Evolutionary conservation across 2,888 invertebrate genomes (phyloP).

Genomic region (Stictocephala bisonia): DNA sequence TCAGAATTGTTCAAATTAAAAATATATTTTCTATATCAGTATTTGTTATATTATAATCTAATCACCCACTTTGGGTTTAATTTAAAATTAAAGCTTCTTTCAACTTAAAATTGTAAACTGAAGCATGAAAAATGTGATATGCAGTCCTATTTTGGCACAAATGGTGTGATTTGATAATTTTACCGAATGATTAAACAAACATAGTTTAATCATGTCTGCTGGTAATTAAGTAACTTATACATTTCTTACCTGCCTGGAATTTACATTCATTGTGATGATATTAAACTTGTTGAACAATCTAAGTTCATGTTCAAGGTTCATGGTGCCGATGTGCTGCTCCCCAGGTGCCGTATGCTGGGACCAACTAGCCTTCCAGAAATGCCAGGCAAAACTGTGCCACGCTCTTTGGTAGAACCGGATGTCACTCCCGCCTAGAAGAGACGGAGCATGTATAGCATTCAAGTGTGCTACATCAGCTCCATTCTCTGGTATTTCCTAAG

Average conservation of each 20-base stretch:
- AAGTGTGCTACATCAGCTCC: constrained; percentile 89
- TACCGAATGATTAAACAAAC: too few relatives aligned
- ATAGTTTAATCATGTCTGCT: too few relatives aligned
- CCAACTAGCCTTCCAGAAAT: constrained; percentile 75
- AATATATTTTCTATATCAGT: too few relatives aligned
- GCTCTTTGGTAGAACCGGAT: constrained; percentile 63
- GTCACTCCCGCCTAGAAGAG: constrained; percentile 67
- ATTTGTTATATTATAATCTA: too few relatives aligned
- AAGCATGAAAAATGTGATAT: too few relatives aligned
- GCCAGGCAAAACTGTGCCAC: constrained; percentile 66
- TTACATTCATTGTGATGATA: constrained; percentile 71
- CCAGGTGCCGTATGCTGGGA: constrained; percentile 65
- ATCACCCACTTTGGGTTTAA: too few relatives aligned
- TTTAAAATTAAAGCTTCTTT: too few relatives aligned
- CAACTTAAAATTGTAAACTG: too few relatives aligned
- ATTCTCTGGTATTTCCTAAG: constrained; percentile 89
- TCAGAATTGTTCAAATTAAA: too few relatives aligned
- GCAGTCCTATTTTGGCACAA: background rate
- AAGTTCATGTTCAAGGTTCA: constrained; percentile 74
- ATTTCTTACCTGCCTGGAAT: constrained; percentile 72
- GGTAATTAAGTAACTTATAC: too few relatives aligned
- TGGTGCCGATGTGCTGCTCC: constrained; percentile 72
- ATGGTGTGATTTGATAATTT: too few relatives aligned
- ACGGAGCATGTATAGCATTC: constrained; percentile 77
- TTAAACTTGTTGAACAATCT: constrained; percentile 70